phyloP scores from a whole-genome alignment of 1,140 invertebrate species.

The Globodera rostochiensis region DNA sequence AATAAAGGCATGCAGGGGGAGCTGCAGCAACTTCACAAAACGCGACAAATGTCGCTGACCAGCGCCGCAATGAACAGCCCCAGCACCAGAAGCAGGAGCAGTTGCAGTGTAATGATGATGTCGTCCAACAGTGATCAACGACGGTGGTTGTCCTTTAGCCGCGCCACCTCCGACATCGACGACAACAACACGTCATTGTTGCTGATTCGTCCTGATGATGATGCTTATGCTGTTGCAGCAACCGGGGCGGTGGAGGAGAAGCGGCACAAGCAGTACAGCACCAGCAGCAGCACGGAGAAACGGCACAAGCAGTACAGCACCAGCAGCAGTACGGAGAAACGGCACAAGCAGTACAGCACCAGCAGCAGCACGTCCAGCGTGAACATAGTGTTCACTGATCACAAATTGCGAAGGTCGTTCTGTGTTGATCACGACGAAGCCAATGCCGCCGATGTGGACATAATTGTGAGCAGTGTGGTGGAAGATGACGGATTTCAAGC shows the following conservation, averaged over 20 bases:
- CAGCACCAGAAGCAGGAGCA: neutral
- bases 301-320: neutral
- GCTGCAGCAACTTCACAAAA: neutral
- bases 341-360: neutral
- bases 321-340: neutral
- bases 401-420: constrained; percentile 21
- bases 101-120: neutral
- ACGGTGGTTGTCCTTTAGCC: neutral
- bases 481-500: neutral
- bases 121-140: neutral
- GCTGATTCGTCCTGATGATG: neutral
- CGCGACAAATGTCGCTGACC: constrained; percentile 9
- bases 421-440: constrained; percentile 2
- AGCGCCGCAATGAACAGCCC: neutral
- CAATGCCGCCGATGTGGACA: neutral
- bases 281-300: neutral
- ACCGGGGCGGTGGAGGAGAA: neutral
- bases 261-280: neutral
- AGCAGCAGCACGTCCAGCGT: constrained; percentile 26
- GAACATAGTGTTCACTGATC: constrained; percentile 33
- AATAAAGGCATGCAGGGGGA: neutral
- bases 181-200: neutral
- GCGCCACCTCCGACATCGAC: neutral
- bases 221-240: neutral
- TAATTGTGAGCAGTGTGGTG: neutral